Percentiles rank a stretch among this genome's conserved stretches.
These are phyloP conservation scores for Anableps anableps DNA, from an alignment of 2,797 vertebrate species.

Conservation along the genomic window DNA sequence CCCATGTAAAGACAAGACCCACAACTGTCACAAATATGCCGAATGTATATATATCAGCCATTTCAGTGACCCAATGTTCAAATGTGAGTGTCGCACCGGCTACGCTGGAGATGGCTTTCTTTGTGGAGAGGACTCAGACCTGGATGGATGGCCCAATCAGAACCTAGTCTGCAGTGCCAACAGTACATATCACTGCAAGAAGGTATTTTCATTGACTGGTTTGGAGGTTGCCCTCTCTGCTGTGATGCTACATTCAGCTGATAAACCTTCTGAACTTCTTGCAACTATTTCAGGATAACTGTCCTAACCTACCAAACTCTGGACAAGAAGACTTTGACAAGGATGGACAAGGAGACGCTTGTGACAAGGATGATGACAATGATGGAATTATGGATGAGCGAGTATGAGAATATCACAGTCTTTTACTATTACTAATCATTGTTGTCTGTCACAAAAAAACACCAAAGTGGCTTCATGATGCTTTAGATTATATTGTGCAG, in stretches of 20 bases:
- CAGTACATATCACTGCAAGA: slow-evolving; percentile 92
- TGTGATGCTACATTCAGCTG: slow-evolving; percentile 1
- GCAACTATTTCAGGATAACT: slow-evolving; percentile 89
- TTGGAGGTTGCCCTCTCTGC: not conserved
- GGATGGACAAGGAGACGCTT: slow-evolving; percentile 95
- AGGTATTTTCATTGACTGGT: slow-evolving; percentile 78
- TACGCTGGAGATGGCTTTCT: slow-evolving; percentile 95
- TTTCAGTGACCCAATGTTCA: slow-evolving; percentile 97
- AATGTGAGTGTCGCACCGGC: slow-evolving; percentile 95
- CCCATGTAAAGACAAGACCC: slow-evolving; percentile 93
- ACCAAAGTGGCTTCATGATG: not conserved
- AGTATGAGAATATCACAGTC: slow-evolving; percentile 69
- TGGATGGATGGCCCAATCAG: slow-evolving; percentile 99
- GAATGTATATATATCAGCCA: slow-evolving; percentile 96
- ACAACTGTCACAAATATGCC: slow-evolving; percentile 91
- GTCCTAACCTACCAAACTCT: slow-evolving; percentile 94
- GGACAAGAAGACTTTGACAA: slow-evolving; percentile 98
- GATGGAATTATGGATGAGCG: slow-evolving; percentile 93
- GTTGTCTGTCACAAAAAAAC: not conserved
- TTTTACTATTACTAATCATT: not conserved
- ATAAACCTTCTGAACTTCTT: slow-evolving; percentile 1
- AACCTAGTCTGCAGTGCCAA: slow-evolving; percentile 94
- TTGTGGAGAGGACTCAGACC: slow-evolving; percentile 96
- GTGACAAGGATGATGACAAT: slow-evolving; percentile 97
- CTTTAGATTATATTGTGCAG: not conserved